phyloP scores from a whole-genome alignment of 92 coral and sea anemone species.

The Siderastrea siderea region DNA sequence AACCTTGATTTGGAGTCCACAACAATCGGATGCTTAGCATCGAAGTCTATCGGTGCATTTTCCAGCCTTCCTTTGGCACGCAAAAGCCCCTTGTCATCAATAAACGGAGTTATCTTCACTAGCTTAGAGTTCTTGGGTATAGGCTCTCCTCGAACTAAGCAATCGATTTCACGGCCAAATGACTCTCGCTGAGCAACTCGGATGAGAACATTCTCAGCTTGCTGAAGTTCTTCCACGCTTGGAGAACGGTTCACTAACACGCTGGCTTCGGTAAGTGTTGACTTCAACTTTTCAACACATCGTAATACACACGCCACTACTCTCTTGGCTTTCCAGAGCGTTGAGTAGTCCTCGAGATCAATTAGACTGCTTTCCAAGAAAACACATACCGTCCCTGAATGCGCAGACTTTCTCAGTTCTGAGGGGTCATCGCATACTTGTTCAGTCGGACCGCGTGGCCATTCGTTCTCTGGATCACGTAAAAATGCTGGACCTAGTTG shows the following conservation, averaged over 20 bases:
- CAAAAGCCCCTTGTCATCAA: slow-evolving; percentile 47
- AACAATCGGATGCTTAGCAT: slow-evolving; percentile 38
- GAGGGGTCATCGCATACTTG: neutral
- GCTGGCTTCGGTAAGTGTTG: neutral
- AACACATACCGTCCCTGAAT: neutral
- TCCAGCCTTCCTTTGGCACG: slow-evolving; percentile 59
- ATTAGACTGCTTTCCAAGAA: neutral
- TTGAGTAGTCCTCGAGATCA: neutral
- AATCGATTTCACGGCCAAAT: slow-evolving; percentile 11
- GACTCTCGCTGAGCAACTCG: slow-evolving; percentile 27
- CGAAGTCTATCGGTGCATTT: slow-evolving; percentile 9
- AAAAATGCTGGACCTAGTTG: neutral
- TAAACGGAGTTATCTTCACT: slow-evolving; percentile 33
- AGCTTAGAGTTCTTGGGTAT: slow-evolving; percentile 44
- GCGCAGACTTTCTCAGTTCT: neutral
- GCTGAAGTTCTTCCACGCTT: slow-evolving; percentile 15
- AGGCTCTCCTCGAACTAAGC: slow-evolving; percentile 12
- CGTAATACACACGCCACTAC: neutral
- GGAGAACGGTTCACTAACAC: neutral
- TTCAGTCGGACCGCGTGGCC: neutral
- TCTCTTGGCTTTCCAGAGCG: neutral
- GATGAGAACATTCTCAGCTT: slow-evolving; percentile 36
- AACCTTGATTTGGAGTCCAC: slow-evolving; percentile 46
- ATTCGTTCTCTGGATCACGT: neutral
- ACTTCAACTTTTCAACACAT: neutral